phyloP scores from a whole-genome alignment of 2,888 invertebrate genomes.

The Melinaea menophilus region DNA sequence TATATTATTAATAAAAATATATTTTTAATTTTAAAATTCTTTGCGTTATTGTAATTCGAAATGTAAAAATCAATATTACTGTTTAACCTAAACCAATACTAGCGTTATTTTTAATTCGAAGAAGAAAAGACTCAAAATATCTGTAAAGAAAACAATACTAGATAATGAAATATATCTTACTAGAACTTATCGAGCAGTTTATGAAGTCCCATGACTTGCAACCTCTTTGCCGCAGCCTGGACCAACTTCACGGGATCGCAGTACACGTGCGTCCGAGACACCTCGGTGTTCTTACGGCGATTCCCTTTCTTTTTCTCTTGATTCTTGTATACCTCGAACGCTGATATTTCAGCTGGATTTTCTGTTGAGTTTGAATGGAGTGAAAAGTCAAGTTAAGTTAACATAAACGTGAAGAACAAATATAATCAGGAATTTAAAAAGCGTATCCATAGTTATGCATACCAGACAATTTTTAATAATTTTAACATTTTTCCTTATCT shows the following conservation, averaged over 20 bases:
- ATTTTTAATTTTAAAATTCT: too few species aligned
- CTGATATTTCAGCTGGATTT: slow-evolving; percentile 66
- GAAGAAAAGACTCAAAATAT: not conserved
- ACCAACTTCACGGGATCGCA: slow-evolving; percentile 77
- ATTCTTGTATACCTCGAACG: slow-evolving; percentile 69
- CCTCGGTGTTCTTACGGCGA: slow-evolving; percentile 45
- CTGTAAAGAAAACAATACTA: not conserved
- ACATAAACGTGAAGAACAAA: too few species aligned
- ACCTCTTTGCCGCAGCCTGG: slow-evolving; percentile 75
- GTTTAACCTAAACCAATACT: too few species aligned
- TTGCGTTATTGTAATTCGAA: too few species aligned
- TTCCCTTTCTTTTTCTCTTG: slow-evolving; percentile 45
- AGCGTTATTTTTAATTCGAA: too few species aligned
- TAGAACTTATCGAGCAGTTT: slow-evolving; percentile 72
- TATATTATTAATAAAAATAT: too few species aligned
- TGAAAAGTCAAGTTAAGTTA: too few species aligned
- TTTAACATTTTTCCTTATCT: too few species aligned
- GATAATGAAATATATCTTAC: slow-evolving; percentile 40
- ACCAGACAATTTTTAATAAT: too few species aligned
- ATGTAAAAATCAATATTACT: too few species aligned
- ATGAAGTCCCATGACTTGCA: slow-evolving; percentile 71
- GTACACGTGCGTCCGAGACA: slow-evolving; percentile 41
- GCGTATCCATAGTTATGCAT: too few species aligned
- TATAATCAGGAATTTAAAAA: too few species aligned
- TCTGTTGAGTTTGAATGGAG: slow-evolving; percentile 39